Conservation (phyloP, 2,113 vertebrate species). For the Platysternon megacephalum region DNA sequence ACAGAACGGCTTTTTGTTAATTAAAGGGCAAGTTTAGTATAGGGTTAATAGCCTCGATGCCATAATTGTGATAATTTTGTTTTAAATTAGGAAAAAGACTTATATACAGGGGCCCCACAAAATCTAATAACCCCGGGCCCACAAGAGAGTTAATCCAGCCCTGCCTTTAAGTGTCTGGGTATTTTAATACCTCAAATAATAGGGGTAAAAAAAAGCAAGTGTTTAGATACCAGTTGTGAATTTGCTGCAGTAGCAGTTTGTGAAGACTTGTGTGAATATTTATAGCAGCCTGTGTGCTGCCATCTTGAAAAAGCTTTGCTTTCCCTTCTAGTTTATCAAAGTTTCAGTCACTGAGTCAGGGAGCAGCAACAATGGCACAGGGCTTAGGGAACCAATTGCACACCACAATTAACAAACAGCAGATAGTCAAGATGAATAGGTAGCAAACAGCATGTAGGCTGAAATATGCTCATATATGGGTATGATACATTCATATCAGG, state of each 20-base stretch:
- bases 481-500: background rate
- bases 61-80: no score
- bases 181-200: background rate
- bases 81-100: no score
- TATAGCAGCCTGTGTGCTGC: background rate
- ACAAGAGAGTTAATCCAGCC: no score
- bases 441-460: background rate
- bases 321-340: background rate
- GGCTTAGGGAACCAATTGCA: background rate
- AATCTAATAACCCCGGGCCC: no score
- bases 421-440: background rate
- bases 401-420: background rate
- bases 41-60: no score
- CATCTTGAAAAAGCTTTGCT: background rate
- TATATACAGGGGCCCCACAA: no score
- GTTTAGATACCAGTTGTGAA: background rate
- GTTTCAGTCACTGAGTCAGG: background rate
- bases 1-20: no score
- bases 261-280: background rate
- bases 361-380: background rate
- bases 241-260: background rate
- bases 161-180: background rate
- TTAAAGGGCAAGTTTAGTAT: no score
- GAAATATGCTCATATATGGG: fast-evolving
- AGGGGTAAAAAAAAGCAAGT: background rate